Evolutionary conservation across 1,140 invertebrate genomes (phyloP).

Genomic region (Drusus annulatus): DNA sequence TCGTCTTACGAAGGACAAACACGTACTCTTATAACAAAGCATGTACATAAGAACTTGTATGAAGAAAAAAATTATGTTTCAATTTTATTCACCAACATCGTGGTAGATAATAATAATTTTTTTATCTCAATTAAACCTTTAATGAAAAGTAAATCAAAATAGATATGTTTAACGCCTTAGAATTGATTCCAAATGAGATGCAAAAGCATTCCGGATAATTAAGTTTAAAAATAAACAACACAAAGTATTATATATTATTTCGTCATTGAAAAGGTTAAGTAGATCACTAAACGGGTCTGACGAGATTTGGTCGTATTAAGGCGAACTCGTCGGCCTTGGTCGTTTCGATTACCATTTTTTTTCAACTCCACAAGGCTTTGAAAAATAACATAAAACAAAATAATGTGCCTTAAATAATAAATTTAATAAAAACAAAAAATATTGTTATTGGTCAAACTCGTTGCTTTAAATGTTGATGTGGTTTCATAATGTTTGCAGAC

Average conservation of each 20-base stretch:
- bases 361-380: neutral
- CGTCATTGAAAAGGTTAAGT: conserved; percentile 12
- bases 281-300: conserved; percentile 1
- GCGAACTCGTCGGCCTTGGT: conserved; percentile 11
- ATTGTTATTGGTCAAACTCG: too few relatives aligned
- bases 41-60: too few relatives aligned
- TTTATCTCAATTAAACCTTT: neutral
- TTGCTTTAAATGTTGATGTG: too few relatives aligned
- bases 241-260: neutral
- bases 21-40: too few relatives aligned
- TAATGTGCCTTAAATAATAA: neutral
- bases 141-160: neutral
- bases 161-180: neutral
- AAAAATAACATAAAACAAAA: neutral
- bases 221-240: neutral
- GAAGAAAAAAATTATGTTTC: too few relatives aligned
- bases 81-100: too few relatives aligned
- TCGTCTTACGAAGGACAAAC: too few relatives aligned
- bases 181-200: neutral
- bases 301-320: neutral
- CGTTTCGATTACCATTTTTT: conserved; percentile 19
- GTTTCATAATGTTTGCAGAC: too few relatives aligned
- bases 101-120: too few relatives aligned
- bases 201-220: too few relatives aligned
- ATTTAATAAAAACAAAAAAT: too few relatives aligned